These are phyloP conservation scores for Neoaliturus tenellus DNA, from an alignment of 2,888 invertebrate genomes.

Conservation along the genomic window DNA sequence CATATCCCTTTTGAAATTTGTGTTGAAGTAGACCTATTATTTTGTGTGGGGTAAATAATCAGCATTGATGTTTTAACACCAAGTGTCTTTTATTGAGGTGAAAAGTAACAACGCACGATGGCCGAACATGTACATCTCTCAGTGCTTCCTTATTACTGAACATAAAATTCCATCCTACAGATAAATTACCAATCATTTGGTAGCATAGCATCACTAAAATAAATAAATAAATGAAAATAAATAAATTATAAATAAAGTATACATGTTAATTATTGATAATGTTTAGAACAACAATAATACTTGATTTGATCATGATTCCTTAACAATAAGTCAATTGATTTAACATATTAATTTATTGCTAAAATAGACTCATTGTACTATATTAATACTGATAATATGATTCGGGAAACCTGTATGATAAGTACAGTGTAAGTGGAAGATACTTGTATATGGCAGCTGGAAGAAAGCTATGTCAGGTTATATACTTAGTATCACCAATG, in stretches of 20 bases:
- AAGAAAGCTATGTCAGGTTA: too few species aligned
- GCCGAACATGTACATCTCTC: constrained; percentile 5
- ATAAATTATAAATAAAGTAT: constrained; percentile 21
- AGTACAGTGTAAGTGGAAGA: background rate
- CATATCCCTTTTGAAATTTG: too few species aligned
- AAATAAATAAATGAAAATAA: background rate
- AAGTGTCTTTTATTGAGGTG: constrained; percentile 22
- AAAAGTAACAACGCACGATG: constrained; percentile 26
- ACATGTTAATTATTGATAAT: constrained; percentile 11
- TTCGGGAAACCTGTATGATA: background rate
- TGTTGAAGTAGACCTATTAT: too few species aligned
- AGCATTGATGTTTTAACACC: background rate
- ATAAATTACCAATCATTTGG: background rate
- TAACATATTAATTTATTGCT: constrained; percentile 15
- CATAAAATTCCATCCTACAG: constrained; percentile 10
- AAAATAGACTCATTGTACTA: background rate
- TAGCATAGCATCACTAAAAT: background rate
- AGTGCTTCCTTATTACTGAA: background rate
- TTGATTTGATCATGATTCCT: background rate
- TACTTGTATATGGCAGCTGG: too few species aligned
- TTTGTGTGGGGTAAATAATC: background rate
- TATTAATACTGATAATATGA: background rate
- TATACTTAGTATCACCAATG: background rate
- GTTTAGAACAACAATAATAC: background rate
- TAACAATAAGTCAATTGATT: background rate